A percentile compares a stretch with the other conserved stretches of the same genome.
Evolutionary conservation across 1,140 invertebrate species (phyloP).

Genomic region (Andrena cerasifolii): DNA sequence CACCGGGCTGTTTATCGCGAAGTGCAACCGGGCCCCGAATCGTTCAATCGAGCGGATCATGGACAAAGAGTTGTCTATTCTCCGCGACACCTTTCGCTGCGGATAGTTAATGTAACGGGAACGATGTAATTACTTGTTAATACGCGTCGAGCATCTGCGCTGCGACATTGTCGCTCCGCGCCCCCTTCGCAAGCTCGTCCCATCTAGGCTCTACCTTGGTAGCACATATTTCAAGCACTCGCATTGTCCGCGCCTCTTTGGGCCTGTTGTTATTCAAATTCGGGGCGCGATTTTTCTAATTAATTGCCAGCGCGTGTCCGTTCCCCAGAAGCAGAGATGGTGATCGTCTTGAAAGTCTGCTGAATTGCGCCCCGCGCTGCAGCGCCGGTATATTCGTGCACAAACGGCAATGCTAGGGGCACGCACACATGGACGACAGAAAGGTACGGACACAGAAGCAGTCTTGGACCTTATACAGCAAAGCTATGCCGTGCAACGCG

Average conservation of each 20-base stretch:
- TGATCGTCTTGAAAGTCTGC: conserved; percentile 56
- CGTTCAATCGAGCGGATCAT: conserved; percentile 78
- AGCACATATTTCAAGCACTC: not conserved
- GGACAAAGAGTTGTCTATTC: conserved; percentile 67
- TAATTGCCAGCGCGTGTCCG: too few relatives aligned
- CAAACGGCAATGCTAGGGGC: conserved; percentile 3
- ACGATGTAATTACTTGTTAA: conserved; percentile 77
- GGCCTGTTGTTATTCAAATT: not conserved
- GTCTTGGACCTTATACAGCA: conserved; percentile 65
- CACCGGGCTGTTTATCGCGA: conserved; percentile 59
- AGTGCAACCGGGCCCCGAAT: conserved; percentile 67
- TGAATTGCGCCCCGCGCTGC: conserved; percentile 52
- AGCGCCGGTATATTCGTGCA: conserved; percentile 4
- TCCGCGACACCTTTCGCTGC: conserved; percentile 56
- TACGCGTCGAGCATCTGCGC: conserved; percentile 69
- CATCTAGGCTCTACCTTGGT: not conserved
- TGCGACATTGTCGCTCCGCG: not conserved
- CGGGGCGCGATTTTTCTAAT: too few relatives aligned
- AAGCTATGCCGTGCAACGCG: conserved; percentile 74
- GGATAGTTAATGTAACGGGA: conserved; percentile 72
- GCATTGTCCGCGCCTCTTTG: not conserved
- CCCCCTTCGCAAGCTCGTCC: not conserved
- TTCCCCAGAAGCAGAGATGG: conserved; percentile 20
- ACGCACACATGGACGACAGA: conserved; percentile 38
- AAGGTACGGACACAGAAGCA: conserved; percentile 50